Percentiles rank a stretch among this genome's conserved stretches.
phyloP scores from a whole-genome alignment of 2,113 vertebrate species.

The Reinhardtius hippoglossoides region DNA sequence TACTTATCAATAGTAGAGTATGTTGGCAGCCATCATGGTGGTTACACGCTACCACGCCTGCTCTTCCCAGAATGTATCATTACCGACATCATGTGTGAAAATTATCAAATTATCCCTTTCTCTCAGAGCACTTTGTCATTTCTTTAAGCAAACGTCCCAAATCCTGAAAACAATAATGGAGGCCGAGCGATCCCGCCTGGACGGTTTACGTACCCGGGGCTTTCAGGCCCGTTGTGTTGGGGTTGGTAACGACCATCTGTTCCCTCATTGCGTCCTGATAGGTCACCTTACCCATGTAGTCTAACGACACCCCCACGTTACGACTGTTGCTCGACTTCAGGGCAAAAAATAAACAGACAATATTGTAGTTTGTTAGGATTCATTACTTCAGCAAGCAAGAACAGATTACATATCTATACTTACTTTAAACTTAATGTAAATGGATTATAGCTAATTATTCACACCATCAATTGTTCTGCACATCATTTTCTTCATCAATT shows the following conservation, averaged over 20 bases:
- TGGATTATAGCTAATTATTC: no score
- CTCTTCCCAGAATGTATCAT: not conserved
- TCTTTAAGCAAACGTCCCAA: conserved; percentile 36
- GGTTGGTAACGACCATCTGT: conserved; percentile 87
- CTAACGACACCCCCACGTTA: conserved; percentile 89
- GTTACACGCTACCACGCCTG: not conserved
- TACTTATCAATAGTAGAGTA: not conserved
- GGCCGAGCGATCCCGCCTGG: conserved; percentile 1
- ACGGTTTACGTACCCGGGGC: conserved; percentile 83
- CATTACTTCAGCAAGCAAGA: not conserved
- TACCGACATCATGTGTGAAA: not conserved
- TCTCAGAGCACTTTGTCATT: conserved; percentile 9
- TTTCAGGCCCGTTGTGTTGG: conserved; percentile 87
- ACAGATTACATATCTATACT: no score
- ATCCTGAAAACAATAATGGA: conserved; percentile 27
- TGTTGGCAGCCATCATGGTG: not conserved
- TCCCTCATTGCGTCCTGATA: conserved; percentile 92
- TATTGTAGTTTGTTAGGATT: not conserved
- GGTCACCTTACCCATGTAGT: conserved; percentile 94
- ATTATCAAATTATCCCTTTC: conserved; percentile 14
- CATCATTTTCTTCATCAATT: not conserved
- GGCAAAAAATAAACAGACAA: conserved; percentile 9
- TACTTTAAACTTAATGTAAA: no score
- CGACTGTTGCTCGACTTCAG: conserved; percentile 90
- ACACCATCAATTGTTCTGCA: no score